Evolutionary conservation across 2,113 vertebrate species (phyloP), one percentile per base, ranked within the genome.

Genomic region (Halcyon senegalensis): DNA sequence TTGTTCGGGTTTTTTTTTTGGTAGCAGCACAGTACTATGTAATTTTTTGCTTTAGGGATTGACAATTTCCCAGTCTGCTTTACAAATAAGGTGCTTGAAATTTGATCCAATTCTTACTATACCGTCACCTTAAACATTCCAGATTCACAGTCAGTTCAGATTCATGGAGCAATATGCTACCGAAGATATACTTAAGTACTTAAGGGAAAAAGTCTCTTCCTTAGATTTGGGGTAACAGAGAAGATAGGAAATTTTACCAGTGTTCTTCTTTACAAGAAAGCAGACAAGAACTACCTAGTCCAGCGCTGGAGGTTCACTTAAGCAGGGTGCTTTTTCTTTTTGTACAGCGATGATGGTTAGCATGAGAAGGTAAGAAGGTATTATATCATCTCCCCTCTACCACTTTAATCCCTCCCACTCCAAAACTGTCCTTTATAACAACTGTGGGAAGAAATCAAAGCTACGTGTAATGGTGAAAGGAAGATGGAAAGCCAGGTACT

Each of bases 21-120:
- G n/a, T 30, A 77, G 12, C 14, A 87, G 46, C n/a, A 30, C 13
- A 37, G 23, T 30, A 46, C 43, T 56, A 86, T 13, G 11, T 18
- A 75, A 90, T 44, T 75, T 48, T 63, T 56, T 86, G 35, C 44
- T 69, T 83, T 50, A 6, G 72, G 25, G 30, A 75, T 23, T 33
- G 33, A 70, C 37, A 75, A 56, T 69, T 31, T 81, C 53, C 30
- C 51, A 48, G 43, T 51, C 30, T 81, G 51, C 51, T 90, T 90
- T 78, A 94, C 55, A 93, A 93, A 78, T 37, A 86, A 59, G 24
- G 39, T 23, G 60, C 46, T 66, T 90, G 72, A 94, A 87, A 94
- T 78, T 30, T 75, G 73, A 81, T 58, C 24, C 39, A 64, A 14
- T 77, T 87, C 53, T 64, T 78, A 48, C 27, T 31, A 33, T 3